Evolutionary conservation across 2,888 invertebrate genomes (phyloP), one percentile per base, ranked within the genome.

Genomic region (Liopterus haemorrhoidalis): DNA sequence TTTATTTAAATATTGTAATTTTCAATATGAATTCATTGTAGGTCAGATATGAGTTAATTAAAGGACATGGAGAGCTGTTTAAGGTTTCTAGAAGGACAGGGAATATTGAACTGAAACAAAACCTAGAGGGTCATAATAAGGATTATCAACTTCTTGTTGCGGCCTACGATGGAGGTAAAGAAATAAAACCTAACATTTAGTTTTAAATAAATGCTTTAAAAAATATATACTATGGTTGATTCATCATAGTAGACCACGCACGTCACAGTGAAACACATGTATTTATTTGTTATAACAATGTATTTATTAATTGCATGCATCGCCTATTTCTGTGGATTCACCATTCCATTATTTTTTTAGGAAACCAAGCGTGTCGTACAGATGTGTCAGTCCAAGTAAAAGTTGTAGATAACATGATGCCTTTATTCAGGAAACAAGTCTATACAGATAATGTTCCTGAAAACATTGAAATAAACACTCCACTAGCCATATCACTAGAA

Each of bases 331-430:
- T 12, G 20, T n/a, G 21, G 19, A 46, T 16, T 11, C 6, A 2
- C 35, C 33, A 9, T 40, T 35, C 50, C 20, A 51, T 19, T 6
- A 27, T 37, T 14, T 14, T 48, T 48, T 40, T 41, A 82, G 84
- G 83, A 52, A 74, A 78, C 44, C 81, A 82, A 27, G 80, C 85
- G 1, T 81, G 85, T 59, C 76, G 81, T 22, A 79, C 85, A 1
- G 81, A 82, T 59, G 82, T 82, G 15, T 73, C 76, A 8, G 84
- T 91, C 21, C 77, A 80, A 57, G 77, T 91, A 27, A 85, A 85
- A 70, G 84, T 85, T 36, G 83, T 87, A 62, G 92, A 91, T 69
- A 81, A 86, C 58, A 87, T 87, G 41, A 92, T 92, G 80, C 96
- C 96, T 11, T 78, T 88, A 37, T 97, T 96, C 75, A 81, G 83